Evolutionary conservation across 2,888 invertebrate genomes (phyloP).

Genomic region (Copidosoma aretas): DNA sequence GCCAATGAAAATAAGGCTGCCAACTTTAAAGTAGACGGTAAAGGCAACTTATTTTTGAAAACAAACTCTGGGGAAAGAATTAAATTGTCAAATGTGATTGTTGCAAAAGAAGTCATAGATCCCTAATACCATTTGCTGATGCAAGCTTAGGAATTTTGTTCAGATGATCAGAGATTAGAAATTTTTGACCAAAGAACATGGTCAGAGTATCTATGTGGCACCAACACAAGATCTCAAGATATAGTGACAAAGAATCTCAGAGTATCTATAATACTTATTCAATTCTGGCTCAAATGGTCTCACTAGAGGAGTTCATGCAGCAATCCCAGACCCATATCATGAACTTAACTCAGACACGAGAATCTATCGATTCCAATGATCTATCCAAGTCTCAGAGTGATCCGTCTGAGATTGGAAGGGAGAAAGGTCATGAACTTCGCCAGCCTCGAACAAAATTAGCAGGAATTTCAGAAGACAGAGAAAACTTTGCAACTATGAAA

Average conservation of each 20-base stretch:
- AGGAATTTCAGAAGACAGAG: neutral
- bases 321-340: neutral
- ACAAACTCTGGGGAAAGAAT: conserved; percentile 12
- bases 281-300: neutral
- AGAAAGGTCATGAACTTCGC: neutral
- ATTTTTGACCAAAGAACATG: neutral
- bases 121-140: conserved; percentile 32
- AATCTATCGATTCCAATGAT: neutral
- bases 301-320: neutral
- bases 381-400: neutral
- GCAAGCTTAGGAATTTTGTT: too few species aligned
- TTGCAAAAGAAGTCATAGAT: conserved; percentile 30
- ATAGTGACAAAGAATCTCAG: neutral
- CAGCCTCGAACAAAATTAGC: neutral
- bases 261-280: neutral
- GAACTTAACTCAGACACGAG: neutral
- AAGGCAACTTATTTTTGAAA: neutral
- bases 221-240: neutral
- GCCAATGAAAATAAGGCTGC: conserved; percentile 33
- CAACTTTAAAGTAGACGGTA: conserved; percentile 35
- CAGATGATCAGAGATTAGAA: too few species aligned
- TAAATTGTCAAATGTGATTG: conserved; percentile 29
- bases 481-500: neutral
- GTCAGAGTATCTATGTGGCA: neutral
- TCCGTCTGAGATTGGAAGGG: neutral